Percentiles rank a stretch among this genome's conserved stretches.
Conservation (phyloP, 2,888 invertebrate species). For the Ectemnius continuus region DNA sequence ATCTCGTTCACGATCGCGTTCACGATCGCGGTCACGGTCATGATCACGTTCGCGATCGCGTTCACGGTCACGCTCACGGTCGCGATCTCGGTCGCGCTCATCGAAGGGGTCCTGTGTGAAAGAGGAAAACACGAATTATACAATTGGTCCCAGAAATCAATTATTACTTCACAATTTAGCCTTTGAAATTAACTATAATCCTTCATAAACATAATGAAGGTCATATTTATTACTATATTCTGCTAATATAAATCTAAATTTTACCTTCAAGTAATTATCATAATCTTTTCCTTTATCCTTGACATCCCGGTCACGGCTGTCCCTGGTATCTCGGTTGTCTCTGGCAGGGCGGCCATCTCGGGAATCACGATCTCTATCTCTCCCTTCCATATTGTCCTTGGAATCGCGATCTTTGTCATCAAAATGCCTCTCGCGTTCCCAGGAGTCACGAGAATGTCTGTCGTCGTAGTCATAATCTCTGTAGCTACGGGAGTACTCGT, state of each 20-base stretch:
- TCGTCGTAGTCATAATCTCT: slow-evolving; percentile 76
- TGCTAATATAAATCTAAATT: too few species aligned
- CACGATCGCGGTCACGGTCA: slow-evolving; percentile 24
- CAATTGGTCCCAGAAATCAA: not conserved
- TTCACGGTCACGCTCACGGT: not conserved
- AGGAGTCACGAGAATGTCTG: slow-evolving; percentile 72
- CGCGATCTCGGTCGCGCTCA: slow-evolving; percentile 3
- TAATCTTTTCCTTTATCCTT: slow-evolving; percentile 74
- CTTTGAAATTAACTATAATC: too few species aligned
- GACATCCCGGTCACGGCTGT: slow-evolving; percentile 57
- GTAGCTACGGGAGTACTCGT: slow-evolving; percentile 65
- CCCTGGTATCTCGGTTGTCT: slow-evolving; percentile 64
- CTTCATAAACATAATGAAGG: too few species aligned
- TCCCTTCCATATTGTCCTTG: slow-evolving; percentile 54
- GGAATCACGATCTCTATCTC: slow-evolving; percentile 56
- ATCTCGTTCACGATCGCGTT: slow-evolving; percentile 55
- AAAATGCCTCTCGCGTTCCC: slow-evolving; percentile 73
- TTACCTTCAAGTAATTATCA: slow-evolving; percentile 76
- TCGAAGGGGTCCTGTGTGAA: slow-evolving; percentile 67
- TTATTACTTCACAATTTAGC: too few species aligned
- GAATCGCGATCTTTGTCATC: slow-evolving; percentile 69
- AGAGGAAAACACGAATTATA: slow-evolving; percentile 4
- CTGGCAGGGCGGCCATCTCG: slow-evolving; percentile 54
- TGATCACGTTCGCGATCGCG: not conserved
- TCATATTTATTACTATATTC: too few species aligned